Evolutionary conservation across 2,797 vertebrate species (phyloP).

Genomic region (Acanthis flammea): DNA sequence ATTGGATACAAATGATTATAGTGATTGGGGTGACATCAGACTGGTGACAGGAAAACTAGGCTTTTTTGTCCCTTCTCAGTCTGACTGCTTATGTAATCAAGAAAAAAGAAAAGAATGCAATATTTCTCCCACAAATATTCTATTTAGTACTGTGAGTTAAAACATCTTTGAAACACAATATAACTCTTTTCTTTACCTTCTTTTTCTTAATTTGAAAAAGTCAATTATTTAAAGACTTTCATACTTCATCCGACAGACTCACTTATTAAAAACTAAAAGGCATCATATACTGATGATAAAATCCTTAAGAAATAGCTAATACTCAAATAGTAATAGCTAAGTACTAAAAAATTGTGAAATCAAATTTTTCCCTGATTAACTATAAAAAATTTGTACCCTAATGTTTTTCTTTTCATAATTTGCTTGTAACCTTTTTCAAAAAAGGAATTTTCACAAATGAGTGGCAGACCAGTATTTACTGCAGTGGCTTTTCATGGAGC

Average conservation of each 20-base stretch:
- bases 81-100: background rate
- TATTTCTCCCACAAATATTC: background rate
- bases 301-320: background rate
- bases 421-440: background rate
- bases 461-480: background rate
- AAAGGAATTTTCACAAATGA: background rate
- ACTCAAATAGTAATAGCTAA: background rate
- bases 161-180: accelerated
- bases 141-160: background rate
- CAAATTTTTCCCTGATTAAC: background rate
- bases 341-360: background rate
- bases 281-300: background rate
- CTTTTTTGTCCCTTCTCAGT: background rate
- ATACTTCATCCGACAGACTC: background rate
- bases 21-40: background rate
- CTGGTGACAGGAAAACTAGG: background rate
- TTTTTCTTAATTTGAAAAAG: background rate
- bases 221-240: background rate
- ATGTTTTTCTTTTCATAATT: background rate
- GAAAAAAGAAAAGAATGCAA: accelerated
- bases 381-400: background rate
- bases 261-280: background rate
- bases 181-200: accelerated
- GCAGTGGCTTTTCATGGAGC: background rate
- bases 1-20: accelerated